A percentile compares a stretch with the other conserved stretches of the same genome.
Conservation (phyloP, 2,797 vertebrate genomes). For the Gila robusta region DNA sequence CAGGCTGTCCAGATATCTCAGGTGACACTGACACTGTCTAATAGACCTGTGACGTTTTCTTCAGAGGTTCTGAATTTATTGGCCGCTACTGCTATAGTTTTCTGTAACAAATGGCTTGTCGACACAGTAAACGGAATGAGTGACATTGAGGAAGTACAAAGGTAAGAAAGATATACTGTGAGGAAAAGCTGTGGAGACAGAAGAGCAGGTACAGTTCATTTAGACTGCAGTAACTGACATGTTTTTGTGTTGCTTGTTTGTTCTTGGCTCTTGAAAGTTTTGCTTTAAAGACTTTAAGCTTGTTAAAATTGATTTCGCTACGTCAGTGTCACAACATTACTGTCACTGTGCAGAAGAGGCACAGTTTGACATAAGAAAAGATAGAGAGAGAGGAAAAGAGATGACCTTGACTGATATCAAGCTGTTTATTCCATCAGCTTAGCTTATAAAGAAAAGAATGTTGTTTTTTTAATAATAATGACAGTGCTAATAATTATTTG, state of each 20-base stretch:
- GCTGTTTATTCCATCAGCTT: background rate
- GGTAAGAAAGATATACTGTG: background rate
- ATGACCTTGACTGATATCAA: constrained; percentile 28
- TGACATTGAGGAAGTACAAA: background rate
- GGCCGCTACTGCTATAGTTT: background rate
- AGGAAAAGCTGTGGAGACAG: background rate
- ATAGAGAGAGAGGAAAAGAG: background rate
- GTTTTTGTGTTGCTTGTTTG: constrained; percentile 14
- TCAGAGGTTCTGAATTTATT: background rate
- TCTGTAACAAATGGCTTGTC: background rate
- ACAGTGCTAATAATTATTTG: background rate
- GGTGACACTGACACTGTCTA: background rate
- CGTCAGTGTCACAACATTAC: constrained; percentile 18
- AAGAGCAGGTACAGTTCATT: constrained; percentile 10
- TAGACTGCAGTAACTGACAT: background rate
- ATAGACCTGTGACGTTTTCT: background rate
- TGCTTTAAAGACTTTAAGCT: constrained; percentile 33
- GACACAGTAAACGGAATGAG: background rate
- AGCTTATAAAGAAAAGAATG: background rate
- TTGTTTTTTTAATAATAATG: background rate
- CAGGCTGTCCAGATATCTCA: background rate
- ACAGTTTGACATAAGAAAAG: constrained; percentile 5
- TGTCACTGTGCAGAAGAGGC: constrained; percentile 1
- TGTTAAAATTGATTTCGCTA: constrained; percentile 41
- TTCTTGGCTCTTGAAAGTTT: background rate